A percentile compares a stretch with the other conserved stretches of the same genome.
These are phyloP conservation scores for Formica exsecta DNA, from an alignment of 1,140 invertebrate species.

Conservation along the genomic window DNA sequence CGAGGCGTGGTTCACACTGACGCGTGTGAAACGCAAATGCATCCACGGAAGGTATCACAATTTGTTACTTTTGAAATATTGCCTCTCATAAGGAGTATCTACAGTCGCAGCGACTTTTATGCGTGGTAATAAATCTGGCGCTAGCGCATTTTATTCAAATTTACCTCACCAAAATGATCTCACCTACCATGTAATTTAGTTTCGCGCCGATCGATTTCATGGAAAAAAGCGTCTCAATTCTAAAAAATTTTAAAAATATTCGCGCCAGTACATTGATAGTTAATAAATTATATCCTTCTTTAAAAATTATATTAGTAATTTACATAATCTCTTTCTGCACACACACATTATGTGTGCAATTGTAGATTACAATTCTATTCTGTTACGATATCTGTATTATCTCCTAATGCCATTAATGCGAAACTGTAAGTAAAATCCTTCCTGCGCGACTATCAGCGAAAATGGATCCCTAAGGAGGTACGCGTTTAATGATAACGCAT, in stretches of 20 bases:
- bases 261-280: background rate
- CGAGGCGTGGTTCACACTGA: slow-evolving; percentile 23
- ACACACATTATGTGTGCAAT: background rate
- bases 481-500: slow-evolving; percentile 52
- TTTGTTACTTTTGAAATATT: slow-evolving; percentile 63
- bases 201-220: background rate
- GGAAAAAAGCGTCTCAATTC: slow-evolving; percentile 3
- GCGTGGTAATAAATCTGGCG: slow-evolving; percentile 51
- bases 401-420: slow-evolving; percentile 35
- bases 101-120: slow-evolving; percentile 56
- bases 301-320: background rate
- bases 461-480: slow-evolving; percentile 43
- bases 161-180: slow-evolving; percentile 44
- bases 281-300: background rate
- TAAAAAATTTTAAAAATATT: background rate
- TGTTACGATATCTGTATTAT: slow-evolving; percentile 31
- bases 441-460: slow-evolving; percentile 26
- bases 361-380: background rate
- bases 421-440: slow-evolving; percentile 49
- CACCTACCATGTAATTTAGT: slow-evolving; percentile 49
- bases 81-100: slow-evolving; percentile 58
- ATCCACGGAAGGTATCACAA: slow-evolving; percentile 53
- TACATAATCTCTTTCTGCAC: background rate
- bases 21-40: slow-evolving; percentile 32
- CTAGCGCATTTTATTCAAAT: slow-evolving; percentile 60